Base-by-base conservation (phyloP, 2,113 vertebrate genomes). In the Catharus fuscescens region DNA sequence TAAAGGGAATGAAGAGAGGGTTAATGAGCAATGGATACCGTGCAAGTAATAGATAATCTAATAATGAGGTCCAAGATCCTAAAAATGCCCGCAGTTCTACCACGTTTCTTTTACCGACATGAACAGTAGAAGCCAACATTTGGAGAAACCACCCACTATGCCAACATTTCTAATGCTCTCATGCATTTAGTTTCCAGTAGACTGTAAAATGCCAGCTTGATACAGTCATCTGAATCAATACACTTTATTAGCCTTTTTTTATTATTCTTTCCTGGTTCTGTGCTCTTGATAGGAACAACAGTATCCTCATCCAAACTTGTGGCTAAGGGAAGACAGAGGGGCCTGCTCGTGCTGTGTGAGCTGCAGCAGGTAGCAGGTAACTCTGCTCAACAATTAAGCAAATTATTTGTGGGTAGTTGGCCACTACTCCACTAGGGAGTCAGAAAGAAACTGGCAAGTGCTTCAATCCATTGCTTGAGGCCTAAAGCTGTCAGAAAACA, bases 191-290 rank as follows among this genome's bases (percentile, higher is more conserved):
- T 86, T 97, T 94, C 94, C 93, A 96, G 93, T 94, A 96, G 79
- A 48, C 82, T 95, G 89, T 80, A 95, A 96, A 95, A 97, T 91
- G 91, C 79, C 94, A 97, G 92, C 64, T 95, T 92, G 86, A 91
- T 92, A 80, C 14, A 82, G 80, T 92, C 84, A 88, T 91, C 71
- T 60, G 84, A 95, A 94, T 96, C 87, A 91, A 89, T 90, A 93
- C 48, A 88, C 66, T 84, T 92, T 94, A 89, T 88, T 90, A 92
- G 88, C 88, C 85, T 90, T 96, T 94, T 94, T 94, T 94, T 79
- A 93, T 66, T 42, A 12, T 65, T 84, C 65, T 2, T n/a, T 72
- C 57, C 76, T 81, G 48, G 8, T 80, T 84, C 54, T 0, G 0
- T 50, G 32, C 28, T 9, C 42, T 82, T 3, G 50, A 34, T 62